Base-by-base conservation (phyloP, 2,888 invertebrate species). In the Mellilla xanthometata region DNA sequence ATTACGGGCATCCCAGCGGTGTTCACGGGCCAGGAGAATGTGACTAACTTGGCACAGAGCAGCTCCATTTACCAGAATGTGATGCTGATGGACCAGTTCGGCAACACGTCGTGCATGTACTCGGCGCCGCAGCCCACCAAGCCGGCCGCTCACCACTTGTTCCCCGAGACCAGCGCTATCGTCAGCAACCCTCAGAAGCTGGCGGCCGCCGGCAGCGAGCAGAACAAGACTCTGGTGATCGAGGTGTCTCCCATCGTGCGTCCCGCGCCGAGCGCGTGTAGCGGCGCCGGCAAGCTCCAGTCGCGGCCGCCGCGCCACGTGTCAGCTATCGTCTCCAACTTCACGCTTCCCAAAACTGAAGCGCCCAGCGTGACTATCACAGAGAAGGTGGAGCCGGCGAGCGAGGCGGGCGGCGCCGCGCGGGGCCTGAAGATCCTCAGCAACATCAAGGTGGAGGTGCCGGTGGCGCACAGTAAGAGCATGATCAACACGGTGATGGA, bases 371-470 rank as follows among this genome's bases (percentile, higher is more conserved):
- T 54, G 26, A 54, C 58, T 5, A 50, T 52, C 12, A 54, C 52
- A 32, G 61, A 56, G 49, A 60, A 58, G 12, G 26, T 54, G 26
- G 54, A 62, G 10, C 65, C 56, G 28, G 34, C 72, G 52, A 65
- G 49, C 65, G 84, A 83, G 11, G 58, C 64, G 4, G 60, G 75
- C 23, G 76, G 77, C 2, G 49, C 77, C 13, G 78, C 62, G 32
- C 87, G 79, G 59, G 89, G 90, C n/a, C 68, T 90, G 7, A 90
- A 90, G 66, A 90, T 90, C 50, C 69, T 90, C 26, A 90, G 90
- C 59, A 90, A 90, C 56, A 84, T 90, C 27, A 90, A 90, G 56
- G 88, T 90, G n/a, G 90, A 90, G 70, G 86, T 90, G 26, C 90
- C 88, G 46, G 86, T 90, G 7, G 83, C 86, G 56, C 88, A 85